Evolutionary conservation across 2,113 vertebrate genomes (phyloP).

Genomic region (Carassius gibelio): DNA sequence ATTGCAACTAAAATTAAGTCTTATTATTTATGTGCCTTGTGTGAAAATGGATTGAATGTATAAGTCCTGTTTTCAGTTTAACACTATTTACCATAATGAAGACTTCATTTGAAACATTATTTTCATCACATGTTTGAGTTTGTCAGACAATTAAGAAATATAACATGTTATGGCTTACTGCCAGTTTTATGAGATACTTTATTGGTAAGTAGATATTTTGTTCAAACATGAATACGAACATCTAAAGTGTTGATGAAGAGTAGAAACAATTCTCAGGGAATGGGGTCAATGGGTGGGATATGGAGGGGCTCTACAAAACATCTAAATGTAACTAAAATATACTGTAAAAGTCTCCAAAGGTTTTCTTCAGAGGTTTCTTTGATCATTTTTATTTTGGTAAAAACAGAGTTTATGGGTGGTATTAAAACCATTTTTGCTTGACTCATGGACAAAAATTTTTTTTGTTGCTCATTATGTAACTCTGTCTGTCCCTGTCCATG

Average conservation of each 20-base stretch:
- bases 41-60: background rate
- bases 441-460: constrained; percentile 27
- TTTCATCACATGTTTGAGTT: background rate
- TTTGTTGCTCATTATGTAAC: constrained; percentile 50
- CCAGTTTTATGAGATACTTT: background rate
- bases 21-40: background rate
- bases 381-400: constrained; percentile 44
- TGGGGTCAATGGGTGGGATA: constrained; percentile 58
- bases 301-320: constrained; percentile 58
- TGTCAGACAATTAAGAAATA: background rate
- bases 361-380: constrained; percentile 45
- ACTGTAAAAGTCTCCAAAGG: constrained; percentile 47
- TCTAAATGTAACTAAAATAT: constrained; percentile 60
- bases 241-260: background rate
- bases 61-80: background rate
- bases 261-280: constrained; percentile 29
- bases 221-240: background rate
- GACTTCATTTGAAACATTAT: background rate
- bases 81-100: background rate
- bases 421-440: constrained; percentile 38
- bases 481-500: constrained; percentile 22
- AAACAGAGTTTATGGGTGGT: constrained; percentile 43
- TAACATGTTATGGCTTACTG: background rate
- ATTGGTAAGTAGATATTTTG: background rate
- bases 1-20: background rate